Conservation (phyloP, 2,797 vertebrate genomes). For the Microchirus variegatus region DNA sequence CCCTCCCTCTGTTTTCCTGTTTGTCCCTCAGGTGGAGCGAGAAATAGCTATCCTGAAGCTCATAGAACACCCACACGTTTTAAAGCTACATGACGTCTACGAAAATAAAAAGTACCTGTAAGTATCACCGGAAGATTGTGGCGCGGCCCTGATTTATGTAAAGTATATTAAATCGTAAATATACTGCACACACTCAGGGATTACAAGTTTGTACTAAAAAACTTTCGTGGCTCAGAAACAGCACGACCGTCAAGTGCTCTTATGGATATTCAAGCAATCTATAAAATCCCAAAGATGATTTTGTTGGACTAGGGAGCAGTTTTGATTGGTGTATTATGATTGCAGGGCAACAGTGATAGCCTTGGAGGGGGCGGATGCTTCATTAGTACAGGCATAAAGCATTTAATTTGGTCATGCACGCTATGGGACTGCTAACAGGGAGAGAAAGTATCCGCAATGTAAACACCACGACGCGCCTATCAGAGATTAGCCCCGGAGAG, state of each 20-base stretch:
- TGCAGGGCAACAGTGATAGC: slow-evolving; percentile 42
- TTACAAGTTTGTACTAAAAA: background rate
- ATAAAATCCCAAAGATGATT: slow-evolving; percentile 31
- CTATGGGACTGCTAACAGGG: slow-evolving; percentile 62
- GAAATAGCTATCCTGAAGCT: slow-evolving; percentile 98
- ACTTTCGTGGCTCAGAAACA: slow-evolving; percentile 4
- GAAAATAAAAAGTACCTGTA: slow-evolving; percentile 99
- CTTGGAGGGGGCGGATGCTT: slow-evolving; percentile 45
- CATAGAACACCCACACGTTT: slow-evolving; percentile 97
- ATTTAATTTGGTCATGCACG: slow-evolving; percentile 59
- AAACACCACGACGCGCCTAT: slow-evolving; percentile 68
- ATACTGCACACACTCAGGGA: background rate
- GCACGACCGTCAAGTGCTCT: slow-evolving; percentile 3
- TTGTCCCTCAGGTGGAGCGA: slow-evolving; percentile 89
- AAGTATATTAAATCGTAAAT: background rate
- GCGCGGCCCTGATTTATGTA: background rate
- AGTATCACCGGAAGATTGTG: slow-evolving; percentile 78
- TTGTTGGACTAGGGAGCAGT: slow-evolving; percentile 11
- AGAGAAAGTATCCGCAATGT: slow-evolving; percentile 65
- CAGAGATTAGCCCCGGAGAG: slow-evolving; percentile 60
- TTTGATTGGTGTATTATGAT: slow-evolving; percentile 46
- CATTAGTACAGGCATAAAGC: slow-evolving; percentile 65
- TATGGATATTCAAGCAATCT: background rate
- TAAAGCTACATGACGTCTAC: slow-evolving; percentile 97
- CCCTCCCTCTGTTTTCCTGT: slow-evolving; percentile 7